Conservation (phyloP, 2,797 vertebrate species). For the Tympanoctomys barrerae region DNA sequence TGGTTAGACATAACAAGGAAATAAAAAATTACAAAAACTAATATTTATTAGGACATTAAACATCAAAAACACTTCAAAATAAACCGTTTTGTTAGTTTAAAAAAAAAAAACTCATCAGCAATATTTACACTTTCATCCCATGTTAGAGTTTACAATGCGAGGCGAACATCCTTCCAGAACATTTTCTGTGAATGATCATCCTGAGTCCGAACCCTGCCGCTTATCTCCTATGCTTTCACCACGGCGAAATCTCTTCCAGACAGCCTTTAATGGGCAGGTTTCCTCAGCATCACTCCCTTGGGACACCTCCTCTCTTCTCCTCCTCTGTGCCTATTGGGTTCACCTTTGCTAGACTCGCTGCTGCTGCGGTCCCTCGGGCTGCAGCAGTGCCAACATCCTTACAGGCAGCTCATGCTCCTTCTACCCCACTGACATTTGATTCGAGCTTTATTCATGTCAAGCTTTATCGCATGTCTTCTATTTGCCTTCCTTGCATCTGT, state of each 20-base stretch:
- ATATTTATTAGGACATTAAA: background rate
- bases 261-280: background rate
- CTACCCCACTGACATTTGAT: background rate
- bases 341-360: background rate
- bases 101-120: background rate
- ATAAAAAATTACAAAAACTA: background rate
- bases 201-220: background rate
- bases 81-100: background rate
- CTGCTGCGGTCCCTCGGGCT: too few species aligned
- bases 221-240: too few species aligned
- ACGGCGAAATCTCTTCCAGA: background rate
- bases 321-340: background rate
- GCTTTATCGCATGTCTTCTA: background rate
- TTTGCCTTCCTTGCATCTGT: background rate
- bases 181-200: background rate
- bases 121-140: background rate
- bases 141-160: too few species aligned
- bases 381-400: background rate
- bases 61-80: background rate
- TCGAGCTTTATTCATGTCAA: background rate
- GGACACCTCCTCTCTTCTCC: background rate
- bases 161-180: background rate
- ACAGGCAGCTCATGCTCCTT: background rate
- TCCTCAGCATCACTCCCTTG: too few species aligned
- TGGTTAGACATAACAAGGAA: background rate